phyloP scores from a whole-genome alignment of 1,140 invertebrate species.

The Adoxophyes honmai region DNA sequence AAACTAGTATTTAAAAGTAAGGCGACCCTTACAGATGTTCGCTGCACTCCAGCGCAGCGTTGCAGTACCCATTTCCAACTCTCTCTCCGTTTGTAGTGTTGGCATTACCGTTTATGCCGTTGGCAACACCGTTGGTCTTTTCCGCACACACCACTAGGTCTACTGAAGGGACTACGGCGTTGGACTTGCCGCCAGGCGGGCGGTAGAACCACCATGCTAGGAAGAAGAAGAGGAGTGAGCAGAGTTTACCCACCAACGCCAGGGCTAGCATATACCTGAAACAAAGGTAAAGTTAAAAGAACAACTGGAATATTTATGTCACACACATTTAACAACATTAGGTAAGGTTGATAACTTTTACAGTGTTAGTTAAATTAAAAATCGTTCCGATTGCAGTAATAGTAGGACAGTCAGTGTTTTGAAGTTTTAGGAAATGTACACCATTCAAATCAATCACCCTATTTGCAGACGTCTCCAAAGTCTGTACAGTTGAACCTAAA shows the following conservation, averaged over 20 bases:
- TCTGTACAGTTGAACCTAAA: too few species aligned
- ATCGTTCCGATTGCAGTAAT: too few species aligned
- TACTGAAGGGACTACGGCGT: slow-evolving; percentile 49
- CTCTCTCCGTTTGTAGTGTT: slow-evolving; percentile 25
- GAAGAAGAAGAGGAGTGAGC: slow-evolving; percentile 82
- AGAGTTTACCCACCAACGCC: slow-evolving; percentile 80
- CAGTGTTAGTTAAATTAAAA: too few species aligned
- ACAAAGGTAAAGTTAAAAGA: slow-evolving; percentile 17
- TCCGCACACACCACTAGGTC: slow-evolving; percentile 41
- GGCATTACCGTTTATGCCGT: slow-evolving; percentile 19
- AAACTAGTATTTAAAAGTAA: too few species aligned
- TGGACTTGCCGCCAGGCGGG: slow-evolving; percentile 74
- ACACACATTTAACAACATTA: too few species aligned
- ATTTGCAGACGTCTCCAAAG: too few species aligned
- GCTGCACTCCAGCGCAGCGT: slow-evolving; percentile 59
- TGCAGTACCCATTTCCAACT: slow-evolving; percentile 46
- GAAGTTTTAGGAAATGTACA: too few species aligned
- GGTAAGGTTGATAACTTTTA: too few species aligned
- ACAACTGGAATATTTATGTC: slow-evolving; percentile 2
- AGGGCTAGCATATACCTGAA: slow-evolving; percentile 82
- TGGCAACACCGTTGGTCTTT: slow-evolving; percentile 41
- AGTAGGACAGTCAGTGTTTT: too few species aligned
- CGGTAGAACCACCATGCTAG: slow-evolving; percentile 84
- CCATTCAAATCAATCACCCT: too few species aligned
- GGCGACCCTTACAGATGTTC: slow-evolving; percentile 52